Evolutionary conservation across 2,888 invertebrate genomes (phyloP).

Genomic region (Idaea biselata): DNA sequence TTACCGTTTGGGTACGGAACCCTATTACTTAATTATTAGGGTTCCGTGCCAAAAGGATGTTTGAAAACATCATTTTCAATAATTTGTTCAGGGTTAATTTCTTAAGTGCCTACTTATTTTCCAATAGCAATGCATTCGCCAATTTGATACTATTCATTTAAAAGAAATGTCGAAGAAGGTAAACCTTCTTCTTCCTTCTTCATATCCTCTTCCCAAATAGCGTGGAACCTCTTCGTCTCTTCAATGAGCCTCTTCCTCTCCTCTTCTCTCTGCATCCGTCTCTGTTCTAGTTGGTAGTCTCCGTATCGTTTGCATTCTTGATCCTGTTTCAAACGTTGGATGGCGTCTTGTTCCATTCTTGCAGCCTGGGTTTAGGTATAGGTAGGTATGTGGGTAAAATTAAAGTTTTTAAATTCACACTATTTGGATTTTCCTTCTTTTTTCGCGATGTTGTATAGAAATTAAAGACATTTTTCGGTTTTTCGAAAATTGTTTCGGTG

Average conservation of each 20-base stretch:
- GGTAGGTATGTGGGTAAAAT: too few relatives aligned
- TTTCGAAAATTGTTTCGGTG: too few relatives aligned
- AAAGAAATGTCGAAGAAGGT: too few relatives aligned
- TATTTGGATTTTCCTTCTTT: too few relatives aligned
- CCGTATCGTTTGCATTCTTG: constrained; percentile 52
- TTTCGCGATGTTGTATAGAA: too few relatives aligned
- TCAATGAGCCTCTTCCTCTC: constrained; percentile 56
- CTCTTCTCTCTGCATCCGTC: constrained; percentile 37
- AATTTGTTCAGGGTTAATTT: background rate
- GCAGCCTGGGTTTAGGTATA: constrained; percentile 57
- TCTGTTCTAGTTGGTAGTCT: constrained; percentile 49
- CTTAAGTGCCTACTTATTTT: background rate
- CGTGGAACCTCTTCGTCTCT: constrained; percentile 48
- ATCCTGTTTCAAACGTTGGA: constrained; percentile 60
- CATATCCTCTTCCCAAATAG: constrained; percentile 51
- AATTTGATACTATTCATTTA: too few relatives aligned
- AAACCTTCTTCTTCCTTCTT: constrained; percentile 62
- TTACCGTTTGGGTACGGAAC: too few relatives aligned
- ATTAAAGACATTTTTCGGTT: too few relatives aligned
- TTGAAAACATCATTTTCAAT: too few relatives aligned
- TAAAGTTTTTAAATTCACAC: background rate
- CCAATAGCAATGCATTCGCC: background rate
- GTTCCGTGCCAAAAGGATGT: too few relatives aligned
- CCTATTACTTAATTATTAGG: too few relatives aligned
- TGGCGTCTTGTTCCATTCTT: constrained; percentile 74